Conservation (phyloP, 2,113 vertebrate genomes). For the Emydura subglobosa region DNA sequence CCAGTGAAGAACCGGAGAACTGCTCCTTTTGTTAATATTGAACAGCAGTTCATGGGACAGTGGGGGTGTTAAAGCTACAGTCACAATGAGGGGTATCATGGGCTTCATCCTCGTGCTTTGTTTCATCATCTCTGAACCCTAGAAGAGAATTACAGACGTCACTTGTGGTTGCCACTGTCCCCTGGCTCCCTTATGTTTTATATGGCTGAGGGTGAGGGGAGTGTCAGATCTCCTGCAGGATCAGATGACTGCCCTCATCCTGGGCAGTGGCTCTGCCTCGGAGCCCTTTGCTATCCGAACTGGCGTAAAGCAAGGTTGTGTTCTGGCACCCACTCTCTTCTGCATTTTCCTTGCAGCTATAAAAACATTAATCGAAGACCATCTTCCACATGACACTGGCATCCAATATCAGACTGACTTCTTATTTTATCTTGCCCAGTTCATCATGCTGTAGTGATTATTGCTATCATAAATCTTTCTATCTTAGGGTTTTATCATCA, state of each 20-base stretch:
- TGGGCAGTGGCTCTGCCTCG: no score
- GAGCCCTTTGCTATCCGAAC: no score
- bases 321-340: no score
- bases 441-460: background rate
- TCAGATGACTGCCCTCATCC: no score
- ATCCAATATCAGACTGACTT: background rate
- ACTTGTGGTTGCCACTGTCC: background rate
- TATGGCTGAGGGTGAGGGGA: accelerated
- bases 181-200: background rate
- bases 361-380: no score
- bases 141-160: background rate
- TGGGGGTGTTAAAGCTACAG: background rate
- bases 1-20: background rate
- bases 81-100: background rate
- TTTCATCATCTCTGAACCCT: background rate
- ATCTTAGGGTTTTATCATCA: background rate
- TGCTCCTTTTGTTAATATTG: background rate
- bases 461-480: background rate
- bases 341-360: no score
- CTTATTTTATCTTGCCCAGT: background rate
- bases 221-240: background rate
- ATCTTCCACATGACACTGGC: no score
- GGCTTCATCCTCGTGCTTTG: background rate
- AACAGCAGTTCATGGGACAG: background rate
- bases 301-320: no score